Evolutionary conservation across 2,797 vertebrate genomes (phyloP), one percentile per base, ranked within the genome.

Genomic region (Pangasius mekongensis): DNA sequence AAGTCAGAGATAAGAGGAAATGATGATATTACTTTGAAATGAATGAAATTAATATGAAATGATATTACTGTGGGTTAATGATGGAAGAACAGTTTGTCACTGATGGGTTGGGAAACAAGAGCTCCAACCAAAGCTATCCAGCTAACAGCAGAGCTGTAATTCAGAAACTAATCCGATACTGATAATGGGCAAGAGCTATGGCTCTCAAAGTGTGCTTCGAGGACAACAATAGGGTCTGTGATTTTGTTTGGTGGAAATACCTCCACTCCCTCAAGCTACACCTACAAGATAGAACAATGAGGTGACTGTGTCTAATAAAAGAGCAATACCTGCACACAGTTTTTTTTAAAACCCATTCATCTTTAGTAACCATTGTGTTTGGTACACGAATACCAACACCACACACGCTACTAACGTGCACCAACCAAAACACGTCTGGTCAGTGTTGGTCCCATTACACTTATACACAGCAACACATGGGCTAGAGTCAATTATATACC

Each of bases 1-100:
- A 87, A 36, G n/a, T 33, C n/a, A 10, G 9, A 52, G 36, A 87
- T 71, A 22, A 71, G n/a, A 82, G 60, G 33, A 73, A 82, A 87
- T 22, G 52, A 73, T 82, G 36, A 49, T 49, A 60, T 69, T 56
- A 56, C 64, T 87, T 71, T 58, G 43, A 43, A 43, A 43, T 43
- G 43, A 7, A 43, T 43, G 43, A 43, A 43, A 43, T 43, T 71
- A 22, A 71, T n/a, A 82, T 71, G 33, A 73, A 82, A 87, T 30
- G 64, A 49, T 49, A 60, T 69, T 43, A 56, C 66, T 39, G 52
- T 22, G 64, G 54, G 18, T 47, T 60, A 60, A 58, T 43, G 62
- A 67, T 22, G 64, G 62, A 52, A 58, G 76, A n/a, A 58, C 77
- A 27, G 30, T 43, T 20, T 87, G 77, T 80, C 52, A 80, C 5